Conservation (phyloP, 1,140 invertebrate species). For the Ceratina australensis region DNA sequence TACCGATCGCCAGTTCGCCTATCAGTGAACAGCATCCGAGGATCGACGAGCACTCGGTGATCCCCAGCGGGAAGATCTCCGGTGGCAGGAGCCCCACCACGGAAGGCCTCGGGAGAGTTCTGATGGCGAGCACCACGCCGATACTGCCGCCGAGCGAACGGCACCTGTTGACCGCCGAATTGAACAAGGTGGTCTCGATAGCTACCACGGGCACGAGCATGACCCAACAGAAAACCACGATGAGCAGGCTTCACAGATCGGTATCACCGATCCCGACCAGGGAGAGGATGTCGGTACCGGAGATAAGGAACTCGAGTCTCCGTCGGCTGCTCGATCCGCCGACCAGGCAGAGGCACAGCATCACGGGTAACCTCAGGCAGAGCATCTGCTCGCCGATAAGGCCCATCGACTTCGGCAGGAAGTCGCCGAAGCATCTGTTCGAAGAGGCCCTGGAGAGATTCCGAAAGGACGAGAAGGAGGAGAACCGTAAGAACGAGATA, state of each 20-base stretch:
- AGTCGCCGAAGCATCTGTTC: conserved; percentile 52
- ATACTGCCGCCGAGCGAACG: conserved; percentile 67
- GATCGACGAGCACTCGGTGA: conserved; percentile 27
- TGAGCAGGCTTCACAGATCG: not conserved
- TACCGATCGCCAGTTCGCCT: conserved; percentile 75
- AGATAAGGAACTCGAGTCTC: conserved; percentile 75
- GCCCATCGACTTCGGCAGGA: conserved; percentile 49
- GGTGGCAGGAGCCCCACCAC: conserved; percentile 54
- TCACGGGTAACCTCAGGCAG: conserved; percentile 68
- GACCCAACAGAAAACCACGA: conserved; percentile 5
- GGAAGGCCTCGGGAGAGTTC: conserved; percentile 68
- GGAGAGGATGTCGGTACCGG: conserved; percentile 75
- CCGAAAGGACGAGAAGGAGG: conserved; percentile 50
- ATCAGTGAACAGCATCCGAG: conserved; percentile 69
- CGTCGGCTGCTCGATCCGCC: conserved; percentile 74
- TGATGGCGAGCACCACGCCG: conserved; percentile 71
- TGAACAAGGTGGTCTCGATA: conserved; percentile 17
- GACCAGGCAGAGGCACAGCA: conserved; percentile 73
- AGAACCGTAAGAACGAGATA: conserved; percentile 48
- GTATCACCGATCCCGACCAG: conserved; percentile 49
- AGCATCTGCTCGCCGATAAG: conserved; percentile 53
- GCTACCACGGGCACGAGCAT: conserved; percentile 9
- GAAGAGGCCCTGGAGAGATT: conserved; percentile 60
- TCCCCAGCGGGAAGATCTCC: conserved; percentile 16
- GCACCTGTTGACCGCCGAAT: conserved; percentile 54